Percentiles rank a stretch among this genome's conserved stretches.
Evolutionary conservation across 2,888 invertebrate species (phyloP).

Genomic region (Gasteruption jaculator): DNA sequence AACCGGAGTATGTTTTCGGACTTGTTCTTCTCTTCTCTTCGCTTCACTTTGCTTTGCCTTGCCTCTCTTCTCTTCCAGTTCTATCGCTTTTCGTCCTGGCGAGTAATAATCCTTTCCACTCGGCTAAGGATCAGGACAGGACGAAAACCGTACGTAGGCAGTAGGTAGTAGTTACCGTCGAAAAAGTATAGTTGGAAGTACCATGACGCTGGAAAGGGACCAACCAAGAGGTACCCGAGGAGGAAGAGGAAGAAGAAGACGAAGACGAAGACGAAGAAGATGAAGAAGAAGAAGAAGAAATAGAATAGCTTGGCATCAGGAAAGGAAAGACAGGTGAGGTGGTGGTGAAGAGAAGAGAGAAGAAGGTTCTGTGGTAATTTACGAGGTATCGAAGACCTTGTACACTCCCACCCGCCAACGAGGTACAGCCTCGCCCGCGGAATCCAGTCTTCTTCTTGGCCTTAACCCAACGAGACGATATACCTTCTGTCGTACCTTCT

Average conservation of each 20-base stretch:
- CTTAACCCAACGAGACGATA: slow-evolving; percentile 43
- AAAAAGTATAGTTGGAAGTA: too few species aligned
- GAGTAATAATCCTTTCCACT: too few species aligned
- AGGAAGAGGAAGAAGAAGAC: slow-evolving; percentile 8
- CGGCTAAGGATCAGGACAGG: too few species aligned
- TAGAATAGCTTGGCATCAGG: too few species aligned
- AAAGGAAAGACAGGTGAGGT: slow-evolving; percentile 8
- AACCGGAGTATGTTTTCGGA: too few species aligned
- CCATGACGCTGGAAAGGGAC: too few species aligned
- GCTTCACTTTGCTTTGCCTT: slow-evolving; percentile 6
- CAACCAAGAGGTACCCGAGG: background rate
- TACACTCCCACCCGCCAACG: slow-evolving; percentile 49
- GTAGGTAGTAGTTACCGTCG: too few species aligned
- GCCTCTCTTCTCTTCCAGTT: slow-evolving; percentile 15
- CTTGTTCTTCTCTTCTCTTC: slow-evolving; percentile 15
- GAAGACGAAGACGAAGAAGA: slow-evolving; percentile 2
- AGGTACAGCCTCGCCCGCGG: slow-evolving; percentile 43
- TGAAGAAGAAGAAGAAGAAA: background rate
- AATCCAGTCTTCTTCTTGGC: slow-evolving; percentile 40
- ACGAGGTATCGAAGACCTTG: slow-evolving; percentile 52
- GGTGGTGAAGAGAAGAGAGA: slow-evolving; percentile 10
- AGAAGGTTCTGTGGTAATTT: slow-evolving; percentile 45
- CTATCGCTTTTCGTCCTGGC: too few species aligned
- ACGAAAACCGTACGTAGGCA: too few species aligned
- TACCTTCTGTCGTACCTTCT: slow-evolving; percentile 32